Conservation (phyloP, 2,113 vertebrate genomes). For the Atlantisia rogersi region DNA sequence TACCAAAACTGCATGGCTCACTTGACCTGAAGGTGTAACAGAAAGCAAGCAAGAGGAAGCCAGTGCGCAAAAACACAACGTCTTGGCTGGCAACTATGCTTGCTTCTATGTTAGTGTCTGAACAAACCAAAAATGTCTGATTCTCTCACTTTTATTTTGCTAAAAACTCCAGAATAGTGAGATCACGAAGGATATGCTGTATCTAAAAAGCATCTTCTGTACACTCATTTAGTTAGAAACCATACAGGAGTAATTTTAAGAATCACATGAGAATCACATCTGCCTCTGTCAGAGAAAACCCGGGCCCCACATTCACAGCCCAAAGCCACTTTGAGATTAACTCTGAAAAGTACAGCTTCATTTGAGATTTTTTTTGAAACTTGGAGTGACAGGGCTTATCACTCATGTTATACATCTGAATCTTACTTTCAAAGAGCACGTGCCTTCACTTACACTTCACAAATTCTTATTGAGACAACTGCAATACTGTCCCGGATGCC, state of each 20-base stretch:
- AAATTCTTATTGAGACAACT: neutral
- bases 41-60: neutral
- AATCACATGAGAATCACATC: neutral
- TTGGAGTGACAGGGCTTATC: neutral
- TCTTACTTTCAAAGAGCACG: neutral
- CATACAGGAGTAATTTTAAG: neutral
- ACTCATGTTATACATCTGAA: neutral
- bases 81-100: neutral
- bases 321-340: neutral
- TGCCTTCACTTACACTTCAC: neutral
- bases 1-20: neutral
- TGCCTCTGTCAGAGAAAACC: neutral
- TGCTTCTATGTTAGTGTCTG: neutral
- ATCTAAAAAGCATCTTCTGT: neutral
- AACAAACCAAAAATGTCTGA: neutral
- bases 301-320: neutral
- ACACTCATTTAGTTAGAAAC: neutral
- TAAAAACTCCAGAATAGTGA: fast-evolving
- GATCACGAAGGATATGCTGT: neutral
- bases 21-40: neutral
- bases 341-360: neutral
- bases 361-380: fast-evolving
- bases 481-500: neutral
- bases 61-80: neutral
- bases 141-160: neutral